Conservation (phyloP, 2,888 invertebrate genomes). For the Tetrapedia diversipes region DNA sequence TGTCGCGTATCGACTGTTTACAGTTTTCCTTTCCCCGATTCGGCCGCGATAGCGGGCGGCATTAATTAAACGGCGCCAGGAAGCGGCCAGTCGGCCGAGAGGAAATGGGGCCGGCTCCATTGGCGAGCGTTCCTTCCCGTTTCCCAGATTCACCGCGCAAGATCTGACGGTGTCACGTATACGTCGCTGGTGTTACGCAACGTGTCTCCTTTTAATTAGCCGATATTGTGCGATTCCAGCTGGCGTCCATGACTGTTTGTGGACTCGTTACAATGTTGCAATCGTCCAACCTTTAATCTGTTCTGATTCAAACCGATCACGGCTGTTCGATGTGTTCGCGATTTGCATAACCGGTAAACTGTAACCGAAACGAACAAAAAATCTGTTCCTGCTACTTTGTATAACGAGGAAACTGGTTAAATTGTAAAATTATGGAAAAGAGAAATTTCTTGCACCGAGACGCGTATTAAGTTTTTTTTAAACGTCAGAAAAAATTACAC, state of each 20-base stretch:
- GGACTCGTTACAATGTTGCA: slow-evolving; percentile 49
- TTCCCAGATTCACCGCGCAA: slow-evolving; percentile 30
- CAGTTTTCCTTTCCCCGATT: slow-evolving; percentile 22
- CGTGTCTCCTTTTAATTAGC: slow-evolving; percentile 59
- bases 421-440: not conserved
- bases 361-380: too few relatives aligned
- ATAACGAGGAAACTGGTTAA: slow-evolving; percentile 8
- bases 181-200: slow-evolving; percentile 46
- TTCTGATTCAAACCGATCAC: slow-evolving; percentile 49
- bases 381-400: slow-evolving; percentile 13
- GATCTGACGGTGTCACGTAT: slow-evolving; percentile 22
- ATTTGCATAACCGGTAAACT: slow-evolving; percentile 63
- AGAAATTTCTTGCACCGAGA: too few relatives aligned
- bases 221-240: slow-evolving; percentile 43
- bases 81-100: slow-evolving; percentile 36
- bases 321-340: slow-evolving; percentile 1
- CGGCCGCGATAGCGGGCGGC: slow-evolving; percentile 21
- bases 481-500: too few relatives aligned
- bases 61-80: slow-evolving; percentile 44
- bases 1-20: slow-evolving; percentile 16
- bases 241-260: slow-evolving; percentile 25
- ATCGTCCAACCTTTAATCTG: slow-evolving; percentile 46
- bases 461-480: too few relatives aligned
- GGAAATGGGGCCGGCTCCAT: slow-evolving; percentile 43
- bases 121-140: slow-evolving; percentile 46